phyloP scores from a whole-genome alignment of 1,140 invertebrate species.

The Drosophila arawakana region DNA sequence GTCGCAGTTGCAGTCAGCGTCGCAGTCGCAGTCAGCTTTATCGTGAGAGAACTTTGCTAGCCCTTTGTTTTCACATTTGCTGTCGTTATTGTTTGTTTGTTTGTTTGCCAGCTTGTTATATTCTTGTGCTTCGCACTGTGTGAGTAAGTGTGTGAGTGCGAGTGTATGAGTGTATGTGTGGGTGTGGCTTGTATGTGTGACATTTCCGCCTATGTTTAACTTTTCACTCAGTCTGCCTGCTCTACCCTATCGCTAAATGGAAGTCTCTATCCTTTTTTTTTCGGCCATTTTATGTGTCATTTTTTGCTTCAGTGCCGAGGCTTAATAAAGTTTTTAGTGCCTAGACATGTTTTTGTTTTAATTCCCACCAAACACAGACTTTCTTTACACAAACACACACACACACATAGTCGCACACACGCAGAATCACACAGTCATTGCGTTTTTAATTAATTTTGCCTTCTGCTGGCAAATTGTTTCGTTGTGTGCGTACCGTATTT shows the following conservation, averaged over 20 bases:
- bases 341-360: constrained; percentile 79
- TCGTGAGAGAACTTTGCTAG: constrained; percentile 68
- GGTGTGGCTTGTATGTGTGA: constrained; percentile 75
- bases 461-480: constrained; percentile 58
- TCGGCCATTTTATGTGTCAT: constrained; percentile 72
- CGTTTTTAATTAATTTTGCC: constrained; percentile 79
- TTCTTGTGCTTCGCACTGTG: constrained; percentile 33
- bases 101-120: constrained; percentile 68
- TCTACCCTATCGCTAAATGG: constrained; percentile 45
- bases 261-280: constrained; percentile 43
- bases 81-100: constrained; percentile 81
- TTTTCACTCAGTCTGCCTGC: constrained; percentile 64
- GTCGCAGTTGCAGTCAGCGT: neutral
- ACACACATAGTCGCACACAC: constrained; percentile 18
- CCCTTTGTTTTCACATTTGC: constrained; percentile 79
- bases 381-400: constrained; percentile 8
- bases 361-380: constrained; percentile 26
- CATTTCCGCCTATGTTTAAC: constrained; percentile 81
- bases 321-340: constrained; percentile 81
- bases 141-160: neutral
- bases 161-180: constrained; percentile 15
- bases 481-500: constrained; percentile 11
- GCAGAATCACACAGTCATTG: constrained; percentile 34
- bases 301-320: constrained; percentile 62
- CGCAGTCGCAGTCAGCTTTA: constrained; percentile 8